Evolutionary conservation across 2,888 invertebrate genomes (phyloP).

Genomic region (Penaeus monodon): DNA sequence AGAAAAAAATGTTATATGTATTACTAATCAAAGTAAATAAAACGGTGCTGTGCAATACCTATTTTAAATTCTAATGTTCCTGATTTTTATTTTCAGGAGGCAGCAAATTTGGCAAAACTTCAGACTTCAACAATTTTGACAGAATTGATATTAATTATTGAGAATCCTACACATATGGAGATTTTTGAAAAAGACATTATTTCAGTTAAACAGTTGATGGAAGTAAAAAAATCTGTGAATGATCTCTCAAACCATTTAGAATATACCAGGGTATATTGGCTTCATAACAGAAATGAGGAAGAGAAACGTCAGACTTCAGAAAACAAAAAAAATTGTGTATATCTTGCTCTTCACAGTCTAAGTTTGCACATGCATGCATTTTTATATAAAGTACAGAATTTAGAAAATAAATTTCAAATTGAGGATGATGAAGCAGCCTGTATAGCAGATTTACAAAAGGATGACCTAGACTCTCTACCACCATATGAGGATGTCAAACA

Average conservation of each 20-base stretch:
- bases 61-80: no score
- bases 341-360: constrained; percentile 46
- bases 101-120: constrained; percentile 21
- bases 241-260: constrained; percentile 28
- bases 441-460: background rate
- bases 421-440: constrained; percentile 3
- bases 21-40: no score
- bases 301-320: constrained; percentile 17
- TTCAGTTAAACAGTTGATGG: background rate
- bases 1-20: no score
- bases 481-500: constrained; percentile 23
- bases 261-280: constrained; percentile 39
- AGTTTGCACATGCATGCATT: constrained; percentile 48
- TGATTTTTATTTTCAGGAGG: constrained; percentile 26
- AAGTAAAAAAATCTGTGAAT: background rate
- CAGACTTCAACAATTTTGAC: constrained; percentile 46
- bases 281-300: constrained; percentile 18
- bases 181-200: background rate
- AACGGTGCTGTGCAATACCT: no score
- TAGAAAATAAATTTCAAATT: constrained; percentile 36
- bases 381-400: constrained; percentile 31
- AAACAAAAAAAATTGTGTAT: constrained; percentile 46
- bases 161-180: background rate
- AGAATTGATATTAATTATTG: constrained; percentile 23
- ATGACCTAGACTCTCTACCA: background rate